Evolutionary conservation across 2,113 vertebrate species (phyloP).

Genomic region (Hiodon alosoides): DNA sequence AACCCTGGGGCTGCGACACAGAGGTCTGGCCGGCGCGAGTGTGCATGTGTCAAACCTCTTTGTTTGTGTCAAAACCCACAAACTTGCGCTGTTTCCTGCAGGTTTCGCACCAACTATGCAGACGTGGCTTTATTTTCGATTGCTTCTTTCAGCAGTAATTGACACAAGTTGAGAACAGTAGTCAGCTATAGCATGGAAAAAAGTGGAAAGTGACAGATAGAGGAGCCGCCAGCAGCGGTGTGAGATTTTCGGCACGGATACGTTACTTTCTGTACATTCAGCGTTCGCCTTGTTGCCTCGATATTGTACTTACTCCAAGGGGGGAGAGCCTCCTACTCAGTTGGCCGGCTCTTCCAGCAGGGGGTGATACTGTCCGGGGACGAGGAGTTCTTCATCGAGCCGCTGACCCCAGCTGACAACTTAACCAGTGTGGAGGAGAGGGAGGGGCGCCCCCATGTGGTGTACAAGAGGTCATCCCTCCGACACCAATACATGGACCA

Average conservation of each 20-base stretch:
- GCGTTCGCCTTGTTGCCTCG: too few species aligned
- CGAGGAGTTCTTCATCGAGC: slow-evolving; percentile 96
- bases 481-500: slow-evolving; percentile 90
- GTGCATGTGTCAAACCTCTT: slow-evolving; percentile 19
- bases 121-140: too few species aligned
- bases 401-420: slow-evolving; percentile 72
- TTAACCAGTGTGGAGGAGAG: slow-evolving; percentile 59
- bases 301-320: too few species aligned
- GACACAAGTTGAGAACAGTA: too few species aligned
- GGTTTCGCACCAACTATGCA: too few species aligned
- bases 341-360: slow-evolving; percentile 65
- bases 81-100: too few species aligned
- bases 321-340: not conserved
- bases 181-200: slow-evolving; percentile 7
- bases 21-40: slow-evolving; percentile 46
- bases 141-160: too few species aligned
- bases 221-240: not conserved
- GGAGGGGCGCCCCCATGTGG: slow-evolving; percentile 86
- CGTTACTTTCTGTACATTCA: too few species aligned
- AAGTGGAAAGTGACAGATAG: not conserved
- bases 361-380: slow-evolving; percentile 90
- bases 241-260: too few species aligned
- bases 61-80: slow-evolving; percentile 13
- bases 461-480: slow-evolving; percentile 93
- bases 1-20: slow-evolving; percentile 31